Percentiles rank a stretch among this genome's conserved stretches.
These are phyloP conservation scores for Megaceryle torquata DNA, from an alignment of 2,113 vertebrate species.

Conservation along the genomic window DNA sequence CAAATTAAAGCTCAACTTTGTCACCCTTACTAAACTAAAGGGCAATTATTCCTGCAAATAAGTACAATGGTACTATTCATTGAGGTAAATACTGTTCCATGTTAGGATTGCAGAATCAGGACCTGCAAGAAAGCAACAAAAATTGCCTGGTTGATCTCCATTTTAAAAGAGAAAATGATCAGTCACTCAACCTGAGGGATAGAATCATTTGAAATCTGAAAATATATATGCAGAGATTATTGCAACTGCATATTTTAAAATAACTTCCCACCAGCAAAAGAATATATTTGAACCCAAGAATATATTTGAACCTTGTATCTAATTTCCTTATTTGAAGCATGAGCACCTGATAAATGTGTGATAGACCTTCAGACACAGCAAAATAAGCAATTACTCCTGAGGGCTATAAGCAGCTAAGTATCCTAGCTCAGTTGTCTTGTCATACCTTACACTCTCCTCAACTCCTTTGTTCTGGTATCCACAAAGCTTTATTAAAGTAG, in stretches of 20 bases:
- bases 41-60: slow-evolving; percentile 43
- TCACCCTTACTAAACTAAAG: slow-evolving; percentile 44
- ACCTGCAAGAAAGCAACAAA: background rate
- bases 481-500: slow-evolving; percentile 48
- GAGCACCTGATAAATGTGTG: background rate
- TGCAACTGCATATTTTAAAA: background rate
- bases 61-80: slow-evolving; percentile 58
- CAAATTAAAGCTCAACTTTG: slow-evolving; percentile 57
- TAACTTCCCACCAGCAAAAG: background rate
- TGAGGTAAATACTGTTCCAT: slow-evolving; percentile 13
- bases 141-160: background rate
- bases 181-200: background rate
- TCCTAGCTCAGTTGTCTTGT: slow-evolving; percentile 29
- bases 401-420: background rate
- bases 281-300: background rate
- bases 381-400: background rate
- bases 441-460: background rate
- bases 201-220: background rate
- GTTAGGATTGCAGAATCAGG: background rate
- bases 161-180: slow-evolving; percentile 37
- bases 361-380: background rate
- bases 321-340: background rate
- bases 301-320: background rate
- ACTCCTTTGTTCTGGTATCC: slow-evolving; percentile 21
- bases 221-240: background rate